Evolutionary conservation across 2,113 vertebrate species (phyloP).

Genomic region (Andinoacara biseriatus): DNA sequence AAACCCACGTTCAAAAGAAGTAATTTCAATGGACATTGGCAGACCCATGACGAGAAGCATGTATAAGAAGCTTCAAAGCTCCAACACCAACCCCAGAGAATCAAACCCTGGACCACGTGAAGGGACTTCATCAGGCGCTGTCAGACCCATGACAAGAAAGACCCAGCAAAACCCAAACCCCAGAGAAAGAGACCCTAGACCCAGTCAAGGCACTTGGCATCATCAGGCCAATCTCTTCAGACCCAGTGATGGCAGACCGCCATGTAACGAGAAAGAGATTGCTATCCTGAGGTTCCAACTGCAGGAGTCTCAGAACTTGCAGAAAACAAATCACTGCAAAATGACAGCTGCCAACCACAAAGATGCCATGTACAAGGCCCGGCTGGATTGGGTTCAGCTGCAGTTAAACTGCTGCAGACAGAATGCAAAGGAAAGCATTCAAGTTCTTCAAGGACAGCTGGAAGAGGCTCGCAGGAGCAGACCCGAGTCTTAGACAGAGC

Average conservation of each 20-base stretch:
- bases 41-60: not conserved
- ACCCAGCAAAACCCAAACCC: not conserved
- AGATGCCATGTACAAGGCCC: fast-evolving
- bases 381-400: fast-evolving
- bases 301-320: too few species aligned
- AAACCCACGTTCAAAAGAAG: not conserved
- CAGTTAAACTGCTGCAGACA: not conserved
- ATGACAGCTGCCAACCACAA: not conserved
- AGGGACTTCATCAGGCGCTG: not conserved
- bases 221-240: not conserved
- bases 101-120: not conserved
- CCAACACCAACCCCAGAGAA: not conserved
- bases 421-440: fast-evolving
- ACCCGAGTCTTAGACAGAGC: not conserved
- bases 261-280: not conserved
- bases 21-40: not conserved
- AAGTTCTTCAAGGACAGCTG: fast-evolving
- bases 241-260: not conserved
- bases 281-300: too few species aligned
- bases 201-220: not conserved
- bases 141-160: not conserved
- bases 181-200: not conserved
- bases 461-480: not conserved
- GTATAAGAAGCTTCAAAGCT: too few species aligned
- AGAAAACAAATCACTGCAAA: not conserved